phyloP scores from a whole-genome alignment of 2,888 invertebrate species.

The Galerucella calmariensis region DNA sequence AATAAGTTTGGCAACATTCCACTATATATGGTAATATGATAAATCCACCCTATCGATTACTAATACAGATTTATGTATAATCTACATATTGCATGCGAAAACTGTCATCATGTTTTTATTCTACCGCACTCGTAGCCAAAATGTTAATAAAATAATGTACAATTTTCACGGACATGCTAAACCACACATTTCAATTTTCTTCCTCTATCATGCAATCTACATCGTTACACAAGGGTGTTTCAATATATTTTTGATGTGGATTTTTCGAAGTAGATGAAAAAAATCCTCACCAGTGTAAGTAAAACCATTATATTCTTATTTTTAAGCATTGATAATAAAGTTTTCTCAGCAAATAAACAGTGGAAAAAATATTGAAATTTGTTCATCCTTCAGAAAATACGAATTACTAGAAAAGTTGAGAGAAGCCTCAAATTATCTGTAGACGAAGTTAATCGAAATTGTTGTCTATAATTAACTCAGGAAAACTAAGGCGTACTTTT shows the following conservation, averaged over 20 bases:
- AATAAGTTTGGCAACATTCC: background rate
- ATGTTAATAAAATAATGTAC: conserved; percentile 13
- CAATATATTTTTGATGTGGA: background rate
- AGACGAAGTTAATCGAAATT: no score
- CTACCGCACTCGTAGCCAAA: background rate
- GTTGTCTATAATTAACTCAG: no score
- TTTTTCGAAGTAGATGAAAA: background rate
- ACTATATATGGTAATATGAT: background rate
- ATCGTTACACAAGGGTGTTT: conserved; percentile 9
- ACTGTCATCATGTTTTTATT: conserved; percentile 13
- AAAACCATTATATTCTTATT: no score
- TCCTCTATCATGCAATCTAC: conserved; percentile 20
- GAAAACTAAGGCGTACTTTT: no score
- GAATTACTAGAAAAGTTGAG: no score
- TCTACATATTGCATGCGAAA: conserved; percentile 15
- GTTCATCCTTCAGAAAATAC: no score
- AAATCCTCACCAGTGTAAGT: no score
- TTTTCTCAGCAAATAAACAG: no score
- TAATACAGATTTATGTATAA: conserved; percentile 13
- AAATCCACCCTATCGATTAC: background rate
- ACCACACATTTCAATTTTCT: conserved; percentile 14
- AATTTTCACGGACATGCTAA: conserved; percentile 14
- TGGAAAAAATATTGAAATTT: no score
- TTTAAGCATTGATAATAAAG: no score
- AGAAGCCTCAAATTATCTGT: no score